Conservation (phyloP, 2,797 vertebrate genomes). For the Sarcophilus harrisii region DNA sequence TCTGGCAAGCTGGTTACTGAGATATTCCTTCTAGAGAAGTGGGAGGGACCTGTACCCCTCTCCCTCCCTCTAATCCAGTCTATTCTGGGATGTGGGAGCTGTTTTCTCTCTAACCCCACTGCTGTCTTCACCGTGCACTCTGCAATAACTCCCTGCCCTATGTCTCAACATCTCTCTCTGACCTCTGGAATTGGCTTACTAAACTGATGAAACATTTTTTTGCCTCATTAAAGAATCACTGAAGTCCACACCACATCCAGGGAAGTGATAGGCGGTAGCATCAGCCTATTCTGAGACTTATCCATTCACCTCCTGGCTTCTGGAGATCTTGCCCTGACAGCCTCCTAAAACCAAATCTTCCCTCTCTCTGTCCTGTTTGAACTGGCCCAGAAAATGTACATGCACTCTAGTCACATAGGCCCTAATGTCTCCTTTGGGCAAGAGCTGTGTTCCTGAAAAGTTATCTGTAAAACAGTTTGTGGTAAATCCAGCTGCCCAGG, state of each 20-base stretch:
- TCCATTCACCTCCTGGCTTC: background rate
- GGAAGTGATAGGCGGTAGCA: background rate
- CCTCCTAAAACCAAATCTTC: background rate
- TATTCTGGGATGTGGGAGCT: background rate
- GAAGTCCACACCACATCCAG: background rate
- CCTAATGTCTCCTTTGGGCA: background rate
- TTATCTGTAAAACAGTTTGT: background rate
- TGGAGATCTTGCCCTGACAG: background rate
- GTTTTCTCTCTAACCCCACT: background rate
- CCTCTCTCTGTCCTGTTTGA: background rate
- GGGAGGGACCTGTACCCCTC: background rate
- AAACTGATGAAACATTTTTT: background rate
- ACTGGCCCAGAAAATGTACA: background rate
- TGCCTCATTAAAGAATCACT: background rate
- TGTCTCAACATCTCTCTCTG: background rate
- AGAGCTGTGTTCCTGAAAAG: background rate
- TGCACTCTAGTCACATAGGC: background rate
- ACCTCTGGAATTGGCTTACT: background rate
- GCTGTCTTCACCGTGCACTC: background rate
- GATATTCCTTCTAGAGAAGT: background rate
- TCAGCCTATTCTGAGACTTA: background rate
- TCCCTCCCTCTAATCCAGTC: background rate
- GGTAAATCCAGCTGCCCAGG: slow-evolving; percentile 3
- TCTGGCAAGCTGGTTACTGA: background rate
- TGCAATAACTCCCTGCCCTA: background rate